These are phyloP conservation scores for Pseudochirops cupreus DNA, from an alignment of 2,797 vertebrate genomes.

Conservation along the genomic window DNA sequence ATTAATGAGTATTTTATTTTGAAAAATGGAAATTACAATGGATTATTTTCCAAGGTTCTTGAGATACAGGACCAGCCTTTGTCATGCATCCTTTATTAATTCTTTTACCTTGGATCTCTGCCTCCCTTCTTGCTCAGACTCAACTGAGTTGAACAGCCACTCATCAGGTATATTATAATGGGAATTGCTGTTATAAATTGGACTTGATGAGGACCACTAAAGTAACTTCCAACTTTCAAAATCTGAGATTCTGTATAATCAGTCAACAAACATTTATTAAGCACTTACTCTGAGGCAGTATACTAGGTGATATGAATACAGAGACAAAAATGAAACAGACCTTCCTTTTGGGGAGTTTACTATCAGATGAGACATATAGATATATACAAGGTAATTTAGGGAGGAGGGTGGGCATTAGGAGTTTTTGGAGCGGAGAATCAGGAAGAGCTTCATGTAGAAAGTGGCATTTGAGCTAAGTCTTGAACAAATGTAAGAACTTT, in stretches of 20 bases:
- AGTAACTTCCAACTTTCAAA: background rate
- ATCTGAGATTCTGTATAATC: background rate
- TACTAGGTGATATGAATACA: background rate
- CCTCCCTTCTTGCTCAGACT: background rate
- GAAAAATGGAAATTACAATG: background rate
- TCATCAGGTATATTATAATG: background rate
- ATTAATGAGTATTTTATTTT: background rate
- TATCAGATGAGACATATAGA: no score
- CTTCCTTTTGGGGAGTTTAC: background rate
- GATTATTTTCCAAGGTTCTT: background rate
- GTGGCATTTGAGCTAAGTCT: no score
- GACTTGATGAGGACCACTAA: background rate
- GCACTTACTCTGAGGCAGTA: background rate
- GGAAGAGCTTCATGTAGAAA: no score
- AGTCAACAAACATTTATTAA: background rate
- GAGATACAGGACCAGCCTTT: conserved; percentile 14
- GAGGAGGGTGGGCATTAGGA: no score
- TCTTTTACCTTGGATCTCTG: conserved; percentile 20
- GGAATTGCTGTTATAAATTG: background rate
- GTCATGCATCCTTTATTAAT: conserved; percentile 1
- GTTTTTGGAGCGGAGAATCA: no score
- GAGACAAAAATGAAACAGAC: background rate
- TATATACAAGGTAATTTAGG: no score
- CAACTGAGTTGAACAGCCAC: conserved; percentile 37
- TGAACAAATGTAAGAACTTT: no score